Percentiles rank a stretch among this genome's conserved stretches.
phyloP scores from a whole-genome alignment of 2,888 invertebrate species.

The Macrosoma leucophasiata region DNA sequence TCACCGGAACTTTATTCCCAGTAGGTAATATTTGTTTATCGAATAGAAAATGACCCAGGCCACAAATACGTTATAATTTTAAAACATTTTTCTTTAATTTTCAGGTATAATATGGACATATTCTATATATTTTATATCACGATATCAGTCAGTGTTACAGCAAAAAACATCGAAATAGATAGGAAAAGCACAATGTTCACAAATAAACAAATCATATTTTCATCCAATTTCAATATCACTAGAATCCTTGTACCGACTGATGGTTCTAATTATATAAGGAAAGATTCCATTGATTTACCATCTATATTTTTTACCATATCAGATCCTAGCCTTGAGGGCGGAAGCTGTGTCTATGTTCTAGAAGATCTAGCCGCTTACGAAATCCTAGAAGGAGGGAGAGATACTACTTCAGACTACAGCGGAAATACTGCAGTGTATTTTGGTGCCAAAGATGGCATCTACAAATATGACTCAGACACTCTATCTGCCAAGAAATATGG shows the following conservation, averaged over 20 bases:
- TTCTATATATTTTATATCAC: no score
- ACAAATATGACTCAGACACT: constrained; percentile 40
- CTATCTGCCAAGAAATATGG: constrained; percentile 51
- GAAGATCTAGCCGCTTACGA: constrained; percentile 56
- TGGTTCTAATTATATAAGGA: constrained; percentile 35
- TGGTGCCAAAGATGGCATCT: constrained; percentile 47
- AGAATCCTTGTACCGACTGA: constrained; percentile 46
- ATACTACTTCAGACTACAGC: constrained; percentile 48
- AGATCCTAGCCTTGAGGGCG: constrained; percentile 44
- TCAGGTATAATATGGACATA: no score
- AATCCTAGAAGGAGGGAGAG: constrained; percentile 51
- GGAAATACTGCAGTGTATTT: constrained; percentile 41
- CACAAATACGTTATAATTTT: no score
- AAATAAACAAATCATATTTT: constrained; percentile 46
- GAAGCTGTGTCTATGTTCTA: constrained; percentile 51
- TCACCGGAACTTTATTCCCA: no score
- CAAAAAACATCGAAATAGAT: constrained; percentile 3
- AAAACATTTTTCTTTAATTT: no score
- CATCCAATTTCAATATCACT: constrained; percentile 45
- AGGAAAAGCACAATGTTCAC: constrained; percentile 33
- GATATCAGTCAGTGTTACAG: no score
- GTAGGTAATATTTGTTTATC: no score
- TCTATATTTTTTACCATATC: constrained; percentile 50
- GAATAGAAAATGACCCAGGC: no score
- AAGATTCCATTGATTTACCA: constrained; percentile 42